phyloP scores from a whole-genome alignment of 2,888 invertebrate genomes.

The Tetragonisca angustula region DNA sequence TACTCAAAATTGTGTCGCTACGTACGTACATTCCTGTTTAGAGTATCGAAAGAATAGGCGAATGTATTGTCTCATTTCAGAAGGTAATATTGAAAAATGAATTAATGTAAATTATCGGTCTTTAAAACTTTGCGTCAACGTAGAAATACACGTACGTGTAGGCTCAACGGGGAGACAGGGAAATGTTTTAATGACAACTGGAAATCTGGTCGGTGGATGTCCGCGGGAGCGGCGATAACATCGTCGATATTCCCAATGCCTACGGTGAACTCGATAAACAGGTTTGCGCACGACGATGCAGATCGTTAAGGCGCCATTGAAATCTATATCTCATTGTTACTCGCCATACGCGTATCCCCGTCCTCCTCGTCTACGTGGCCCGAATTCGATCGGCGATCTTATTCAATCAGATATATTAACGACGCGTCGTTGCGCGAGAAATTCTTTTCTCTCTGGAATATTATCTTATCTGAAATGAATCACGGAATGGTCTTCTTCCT shows the following conservation, averaged over 20 bases:
- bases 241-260: constrained; percentile 64
- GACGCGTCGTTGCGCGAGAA: constrained; percentile 19
- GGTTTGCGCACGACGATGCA: constrained; percentile 66
- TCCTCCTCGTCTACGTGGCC: constrained; percentile 43
- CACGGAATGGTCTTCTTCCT: constrained; percentile 11
- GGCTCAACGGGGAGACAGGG: constrained; percentile 34
- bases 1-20: no score
- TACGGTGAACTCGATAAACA: constrained; percentile 71
- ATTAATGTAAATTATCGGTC: neutral
- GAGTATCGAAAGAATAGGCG: neutral
- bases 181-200: constrained; percentile 55
- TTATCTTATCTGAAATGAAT: constrained; percentile 26
- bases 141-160: constrained; percentile 7
- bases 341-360: constrained; percentile 42
- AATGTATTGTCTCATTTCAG: neutral
- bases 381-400: constrained; percentile 53
- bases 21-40: no score
- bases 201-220: constrained; percentile 51
- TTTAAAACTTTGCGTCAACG: constrained; percentile 26
- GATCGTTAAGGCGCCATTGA: constrained; percentile 73
- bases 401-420: constrained; percentile 47
- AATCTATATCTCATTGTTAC: constrained; percentile 71
- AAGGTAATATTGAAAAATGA: neutral
- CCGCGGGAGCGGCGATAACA: constrained; percentile 46
- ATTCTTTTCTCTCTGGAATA: neutral